phyloP scores from a whole-genome alignment of 1,140 invertebrate species.

The Cyrtorhinus lividipennis region DNA sequence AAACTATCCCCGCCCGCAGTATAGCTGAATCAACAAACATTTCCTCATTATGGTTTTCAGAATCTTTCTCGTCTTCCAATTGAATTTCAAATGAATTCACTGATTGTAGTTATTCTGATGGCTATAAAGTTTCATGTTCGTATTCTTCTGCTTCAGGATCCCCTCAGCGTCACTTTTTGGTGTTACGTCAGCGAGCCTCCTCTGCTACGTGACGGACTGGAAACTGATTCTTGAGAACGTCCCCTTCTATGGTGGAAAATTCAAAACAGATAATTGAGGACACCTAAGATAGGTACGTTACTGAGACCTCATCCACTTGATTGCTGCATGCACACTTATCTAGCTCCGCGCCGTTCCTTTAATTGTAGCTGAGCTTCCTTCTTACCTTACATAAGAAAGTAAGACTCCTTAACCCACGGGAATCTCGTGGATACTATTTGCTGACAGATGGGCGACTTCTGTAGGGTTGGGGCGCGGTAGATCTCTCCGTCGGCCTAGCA shows the following conservation, averaged over 20 bases:
- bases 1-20: no score
- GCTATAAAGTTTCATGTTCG: no score
- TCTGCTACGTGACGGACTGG: conserved; percentile 65
- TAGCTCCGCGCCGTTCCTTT: background rate
- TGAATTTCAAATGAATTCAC: background rate
- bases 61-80: background rate
- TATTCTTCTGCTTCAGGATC: conserved; percentile 33
- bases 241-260: conserved; percentile 60
- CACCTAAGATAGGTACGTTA: background rate
- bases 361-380: background rate
- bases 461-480: no score
- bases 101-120: no score
- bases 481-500: no score
- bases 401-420: background rate
- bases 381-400: background rate
- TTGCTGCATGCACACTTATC: background rate
- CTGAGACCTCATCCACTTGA: no score
- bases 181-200: conserved; percentile 34
- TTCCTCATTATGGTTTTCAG: background rate
- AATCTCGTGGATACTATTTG: background rate
- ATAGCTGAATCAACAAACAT: no score
- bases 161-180: conserved; percentile 45
- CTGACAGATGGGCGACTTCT: background rate
- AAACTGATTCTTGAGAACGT: conserved; percentile 50
- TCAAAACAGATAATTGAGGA: conserved; percentile 25